Percentiles rank a stretch among this genome's conserved stretches.
These are phyloP conservation scores for Synchiropus splendidus DNA, from an alignment of 2,113 vertebrate genomes.

Conservation along the genomic window DNA sequence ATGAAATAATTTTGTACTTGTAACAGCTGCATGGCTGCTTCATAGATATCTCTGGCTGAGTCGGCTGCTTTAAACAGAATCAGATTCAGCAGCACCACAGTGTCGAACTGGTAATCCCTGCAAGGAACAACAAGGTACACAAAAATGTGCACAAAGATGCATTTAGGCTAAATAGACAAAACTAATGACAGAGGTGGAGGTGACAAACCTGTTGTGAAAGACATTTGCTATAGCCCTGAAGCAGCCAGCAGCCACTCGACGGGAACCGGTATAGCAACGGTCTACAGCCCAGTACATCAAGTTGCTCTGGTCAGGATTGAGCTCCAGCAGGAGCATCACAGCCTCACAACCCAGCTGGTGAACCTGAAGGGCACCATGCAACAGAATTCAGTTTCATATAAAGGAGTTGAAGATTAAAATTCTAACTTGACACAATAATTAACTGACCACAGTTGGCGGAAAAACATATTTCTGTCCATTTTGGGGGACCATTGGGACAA, in stretches of 20 bases:
- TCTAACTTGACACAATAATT: too few relatives aligned
- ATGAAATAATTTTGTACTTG: slow-evolving; percentile 73
- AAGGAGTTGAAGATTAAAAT: too few relatives aligned
- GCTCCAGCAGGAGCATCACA: slow-evolving; percentile 88
- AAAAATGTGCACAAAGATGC: not conserved
- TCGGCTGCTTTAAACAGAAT: slow-evolving; percentile 98
- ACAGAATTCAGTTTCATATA: too few relatives aligned
- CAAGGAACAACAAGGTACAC: slow-evolving; percentile 1
- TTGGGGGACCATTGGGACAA: too few relatives aligned
- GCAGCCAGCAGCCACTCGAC: slow-evolving; percentile 87
- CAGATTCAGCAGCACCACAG: slow-evolving; percentile 94
- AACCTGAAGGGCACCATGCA: slow-evolving; percentile 67
- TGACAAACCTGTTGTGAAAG: slow-evolving; percentile 87
- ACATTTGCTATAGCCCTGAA: slow-evolving; percentile 95
- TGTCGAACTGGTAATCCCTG: slow-evolving; percentile 98
- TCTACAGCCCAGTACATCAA: slow-evolving; percentile 98
- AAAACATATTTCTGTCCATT: too few relatives aligned
- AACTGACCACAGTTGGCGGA: too few relatives aligned
- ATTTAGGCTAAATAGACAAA: not conserved
- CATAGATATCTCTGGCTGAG: slow-evolving; percentile 92
- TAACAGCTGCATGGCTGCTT: slow-evolving; percentile 95
- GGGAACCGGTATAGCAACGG: slow-evolving; percentile 93
- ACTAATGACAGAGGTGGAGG: not conserved
- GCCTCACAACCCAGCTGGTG: slow-evolving; percentile 96
- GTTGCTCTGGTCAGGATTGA: slow-evolving; percentile 98